Conservation (phyloP, 2,113 vertebrate genomes). For the Aegithalos caudatus region DNA sequence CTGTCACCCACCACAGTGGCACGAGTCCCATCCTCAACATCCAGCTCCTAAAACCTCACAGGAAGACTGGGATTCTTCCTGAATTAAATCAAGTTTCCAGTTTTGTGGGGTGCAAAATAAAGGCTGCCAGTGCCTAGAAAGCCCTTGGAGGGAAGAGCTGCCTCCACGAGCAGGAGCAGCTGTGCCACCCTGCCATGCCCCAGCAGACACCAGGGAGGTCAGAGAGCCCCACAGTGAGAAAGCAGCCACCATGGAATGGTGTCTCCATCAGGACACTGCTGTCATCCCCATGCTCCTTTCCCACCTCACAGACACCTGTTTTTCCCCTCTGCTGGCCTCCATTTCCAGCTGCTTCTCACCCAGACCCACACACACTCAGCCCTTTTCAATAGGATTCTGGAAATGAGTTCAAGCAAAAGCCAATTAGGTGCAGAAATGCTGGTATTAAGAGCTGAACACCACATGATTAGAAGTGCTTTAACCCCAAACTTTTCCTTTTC, state of each 20-base stretch:
- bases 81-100: neutral
- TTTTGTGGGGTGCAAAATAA: neutral
- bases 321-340: neutral
- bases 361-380: neutral
- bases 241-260: rapidly evolving
- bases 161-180: neutral
- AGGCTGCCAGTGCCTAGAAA: neutral
- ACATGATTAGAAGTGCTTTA: neutral
- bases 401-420: neutral
- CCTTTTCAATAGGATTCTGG: neutral
- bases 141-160: neutral
- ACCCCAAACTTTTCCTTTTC: neutral
- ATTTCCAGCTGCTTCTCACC: neutral
- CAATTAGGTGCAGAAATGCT: neutral
- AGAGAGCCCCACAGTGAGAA: neutral
- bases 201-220: neutral
- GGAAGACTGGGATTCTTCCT: neutral
- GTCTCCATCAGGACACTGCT: neutral
- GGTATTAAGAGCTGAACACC: neutral
- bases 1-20: neutral
- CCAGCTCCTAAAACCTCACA: neutral
- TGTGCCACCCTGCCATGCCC: no score
- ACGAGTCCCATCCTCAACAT: neutral
- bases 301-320: neutral
- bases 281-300: neutral